Base-by-base conservation (phyloP, 2,113 vertebrate species). In the Solea solea region DNA sequence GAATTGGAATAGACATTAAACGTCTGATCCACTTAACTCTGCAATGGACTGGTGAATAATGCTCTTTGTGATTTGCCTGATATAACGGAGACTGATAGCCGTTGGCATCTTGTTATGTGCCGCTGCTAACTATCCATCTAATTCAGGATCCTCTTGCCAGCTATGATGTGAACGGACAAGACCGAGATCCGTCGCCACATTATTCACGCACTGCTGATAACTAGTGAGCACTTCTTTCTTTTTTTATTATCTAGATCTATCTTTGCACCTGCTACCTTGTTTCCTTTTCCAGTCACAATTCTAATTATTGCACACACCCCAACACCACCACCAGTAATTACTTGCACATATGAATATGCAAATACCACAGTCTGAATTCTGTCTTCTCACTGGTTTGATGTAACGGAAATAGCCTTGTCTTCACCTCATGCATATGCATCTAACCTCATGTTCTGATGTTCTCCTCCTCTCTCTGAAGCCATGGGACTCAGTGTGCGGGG, bases 401-500 rank as follows among this genome's bases (percentile, higher is more conserved):
- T 83, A 55, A 78, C 73, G 54, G 81, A 90, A 87, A 88, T 85
- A 89, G 84, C 66, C 69, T 11, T 8, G 4, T 80, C 74, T 84
- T 64, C 68, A 62, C 74, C 80, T 90, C 88, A 88, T 91, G 72
- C 84, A 90, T 89, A 88, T 91, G 87, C 83, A 91, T 84, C 74
- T 72, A 69, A 80, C 72, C 73, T 81, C 70, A 13, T 76, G 74
- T 88, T 85, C 72, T 69, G 61, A 78, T 82, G 70, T 83, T 85
- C 80, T 81, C 78, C 63, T 80, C 70, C 83, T 77, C 92, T 64
- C 82, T 90, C 86, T 76, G 61, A 91, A 99, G 97, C 93, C 98
- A 98, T 59, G 97, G 97, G 90, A 99, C 97, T 44, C 94, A 94
- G 89, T 98, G 97, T 89, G 97, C 97, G 67, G 98, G 95, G 85